Evolutionary conservation across 1,140 invertebrate genomes (phyloP).

Genomic region (Zophobas atratus): DNA sequence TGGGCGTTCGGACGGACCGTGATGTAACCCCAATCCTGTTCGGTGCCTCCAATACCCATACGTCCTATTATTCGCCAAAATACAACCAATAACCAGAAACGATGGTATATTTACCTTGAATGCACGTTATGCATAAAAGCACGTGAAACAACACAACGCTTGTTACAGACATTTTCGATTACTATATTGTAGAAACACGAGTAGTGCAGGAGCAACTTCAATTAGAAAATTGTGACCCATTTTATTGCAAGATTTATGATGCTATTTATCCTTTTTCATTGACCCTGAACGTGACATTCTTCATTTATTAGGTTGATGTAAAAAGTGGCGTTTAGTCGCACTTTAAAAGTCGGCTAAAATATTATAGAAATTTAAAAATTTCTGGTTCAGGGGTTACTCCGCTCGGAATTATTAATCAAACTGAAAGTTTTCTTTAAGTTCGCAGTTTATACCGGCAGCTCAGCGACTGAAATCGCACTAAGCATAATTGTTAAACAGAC

Average conservation of each 20-base stretch:
- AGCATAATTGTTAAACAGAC: too few species aligned
- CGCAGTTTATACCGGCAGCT: not conserved
- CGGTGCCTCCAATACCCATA: constrained; percentile 70
- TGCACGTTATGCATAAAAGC: not conserved
- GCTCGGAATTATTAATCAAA: not conserved
- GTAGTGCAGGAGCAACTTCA: not conserved
- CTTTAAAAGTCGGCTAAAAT: not conserved
- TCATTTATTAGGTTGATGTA: constrained; percentile 1
- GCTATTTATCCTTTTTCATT: constrained; percentile 14
- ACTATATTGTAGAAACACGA: constrained; percentile 2
- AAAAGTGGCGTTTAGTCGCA: not conserved
- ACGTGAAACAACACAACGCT: not conserved
- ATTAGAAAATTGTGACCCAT: constrained; percentile 17
- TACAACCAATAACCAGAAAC: not conserved
- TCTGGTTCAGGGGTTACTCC: not conserved
- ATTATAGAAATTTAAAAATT: constrained; percentile 2
- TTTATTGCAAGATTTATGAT: constrained; percentile 12
- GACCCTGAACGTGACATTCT: constrained; percentile 16
- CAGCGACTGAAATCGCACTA: too few species aligned
- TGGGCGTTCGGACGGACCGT: constrained; percentile 79
- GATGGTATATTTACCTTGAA: constrained; percentile 3
- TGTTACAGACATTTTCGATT: constrained; percentile 7
- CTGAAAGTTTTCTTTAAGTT: constrained; percentile 3
- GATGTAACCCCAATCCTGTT: constrained; percentile 78
- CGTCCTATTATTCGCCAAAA: constrained; percentile 47